phyloP scores from a whole-genome alignment of 2,797 vertebrate species.

The Acrossocheilus fasciatus region DNA sequence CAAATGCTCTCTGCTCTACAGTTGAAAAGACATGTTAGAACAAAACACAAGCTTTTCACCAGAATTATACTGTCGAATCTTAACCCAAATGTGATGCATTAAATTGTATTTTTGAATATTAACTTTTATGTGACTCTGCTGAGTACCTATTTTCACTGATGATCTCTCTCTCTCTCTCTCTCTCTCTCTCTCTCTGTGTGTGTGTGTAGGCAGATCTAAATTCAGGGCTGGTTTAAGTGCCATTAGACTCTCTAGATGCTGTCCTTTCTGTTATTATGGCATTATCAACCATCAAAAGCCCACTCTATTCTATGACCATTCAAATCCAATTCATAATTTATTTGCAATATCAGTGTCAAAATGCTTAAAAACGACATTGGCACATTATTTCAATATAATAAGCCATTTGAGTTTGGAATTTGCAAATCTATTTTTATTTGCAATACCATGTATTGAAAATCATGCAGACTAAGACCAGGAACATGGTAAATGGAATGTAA shows the following conservation, averaged over 20 bases:
- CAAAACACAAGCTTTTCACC: background rate
- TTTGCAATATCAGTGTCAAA: slow-evolving; percentile 56
- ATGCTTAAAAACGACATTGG: slow-evolving; percentile 47
- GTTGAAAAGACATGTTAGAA: slow-evolving; percentile 28
- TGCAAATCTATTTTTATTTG: background rate
- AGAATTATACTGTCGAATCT: background rate
- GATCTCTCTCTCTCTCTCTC: slow-evolving; percentile 2
- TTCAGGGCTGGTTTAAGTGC: slow-evolving; percentile 57
- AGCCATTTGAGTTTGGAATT: slow-evolving; percentile 16
- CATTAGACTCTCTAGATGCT: slow-evolving; percentile 61
- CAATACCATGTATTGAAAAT: background rate
- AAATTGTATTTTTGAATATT: slow-evolving; percentile 25
- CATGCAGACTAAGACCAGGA: background rate
- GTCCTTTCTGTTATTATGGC: background rate
- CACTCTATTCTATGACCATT: slow-evolving; percentile 66
- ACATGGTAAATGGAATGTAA: background rate
- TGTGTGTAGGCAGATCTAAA: slow-evolving; percentile 62
- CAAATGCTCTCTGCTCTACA: slow-evolving; percentile 24
- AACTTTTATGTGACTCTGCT: background rate
- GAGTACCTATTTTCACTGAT: slow-evolving; percentile 26
- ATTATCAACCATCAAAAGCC: slow-evolving; percentile 25
- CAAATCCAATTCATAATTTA: slow-evolving; percentile 66
- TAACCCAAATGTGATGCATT: slow-evolving; percentile 18
- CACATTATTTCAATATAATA: slow-evolving; percentile 23
- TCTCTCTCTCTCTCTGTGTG: background rate